A percentile compares a stretch with the other conserved stretches of the same genome.
Conservation (phyloP, 92 coral and sea anemone genomes). For the Zoanthus solanderi region DNA sequence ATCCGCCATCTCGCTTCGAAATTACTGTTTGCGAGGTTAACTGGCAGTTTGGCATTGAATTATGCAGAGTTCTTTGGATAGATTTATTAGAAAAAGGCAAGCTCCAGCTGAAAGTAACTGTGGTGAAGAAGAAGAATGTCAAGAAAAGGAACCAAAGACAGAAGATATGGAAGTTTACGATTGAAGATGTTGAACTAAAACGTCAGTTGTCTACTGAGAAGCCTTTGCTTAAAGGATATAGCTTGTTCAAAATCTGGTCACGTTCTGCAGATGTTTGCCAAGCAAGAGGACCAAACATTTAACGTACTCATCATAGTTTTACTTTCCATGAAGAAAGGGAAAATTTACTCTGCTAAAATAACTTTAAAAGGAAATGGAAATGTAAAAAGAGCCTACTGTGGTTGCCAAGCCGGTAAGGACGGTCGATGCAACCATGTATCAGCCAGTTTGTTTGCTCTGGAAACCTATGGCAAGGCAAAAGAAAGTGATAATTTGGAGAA, state of each 20-base stretch:
- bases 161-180: too few relatives aligned
- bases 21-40: too few relatives aligned
- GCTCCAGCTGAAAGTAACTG: too few relatives aligned
- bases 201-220: too few relatives aligned
- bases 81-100: too few relatives aligned
- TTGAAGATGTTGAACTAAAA: too few relatives aligned
- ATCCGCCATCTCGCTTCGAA: too few relatives aligned
- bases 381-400: slow-evolving; percentile 10
- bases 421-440: slow-evolving; percentile 15
- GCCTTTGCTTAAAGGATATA: neutral
- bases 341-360: neutral
- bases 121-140: too few relatives aligned
- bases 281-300: neutral
- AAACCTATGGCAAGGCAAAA: slow-evolving; percentile 16
- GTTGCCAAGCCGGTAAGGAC: slow-evolving; percentile 25
- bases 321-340: neutral
- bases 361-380: slow-evolving; percentile 14
- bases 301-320: neutral
- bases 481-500: slow-evolving; percentile 6
- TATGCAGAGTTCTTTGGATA: too few relatives aligned
- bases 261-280: neutral
- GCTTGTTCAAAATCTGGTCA: neutral
- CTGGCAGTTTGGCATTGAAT: too few relatives aligned
- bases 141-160: too few relatives aligned
- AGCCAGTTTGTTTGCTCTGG: slow-evolving; percentile 35